A percentile compares a stretch with the other conserved stretches of the same genome.
phyloP scores from a whole-genome alignment of 2,888 invertebrate species.

The Andrena bicolor region DNA sequence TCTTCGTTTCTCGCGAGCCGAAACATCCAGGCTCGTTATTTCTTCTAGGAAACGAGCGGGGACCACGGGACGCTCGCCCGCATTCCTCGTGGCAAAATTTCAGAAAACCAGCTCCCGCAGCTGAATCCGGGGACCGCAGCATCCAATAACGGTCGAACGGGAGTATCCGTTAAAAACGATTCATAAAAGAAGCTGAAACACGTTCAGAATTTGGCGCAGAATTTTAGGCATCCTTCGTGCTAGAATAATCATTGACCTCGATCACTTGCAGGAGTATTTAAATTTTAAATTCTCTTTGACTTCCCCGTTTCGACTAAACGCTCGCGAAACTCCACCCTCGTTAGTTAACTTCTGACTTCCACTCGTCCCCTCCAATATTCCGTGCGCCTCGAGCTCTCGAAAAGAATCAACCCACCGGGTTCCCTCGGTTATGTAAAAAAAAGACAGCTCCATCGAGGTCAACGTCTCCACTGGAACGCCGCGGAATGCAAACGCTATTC shows the following conservation, averaged over 20 bases:
- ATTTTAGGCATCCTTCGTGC: no score
- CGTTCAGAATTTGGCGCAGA: no score
- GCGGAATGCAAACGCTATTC: neutral
- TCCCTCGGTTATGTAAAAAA: neutral
- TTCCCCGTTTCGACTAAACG: no score
- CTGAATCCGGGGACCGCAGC: neutral
- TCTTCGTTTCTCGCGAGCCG: constrained; percentile 54
- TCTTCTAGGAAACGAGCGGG: constrained; percentile 63
- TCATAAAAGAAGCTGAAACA: no score
- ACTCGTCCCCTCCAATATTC: neutral
- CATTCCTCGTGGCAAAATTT: constrained; percentile 36
- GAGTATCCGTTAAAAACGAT: no score
- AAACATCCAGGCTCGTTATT: constrained; percentile 64
- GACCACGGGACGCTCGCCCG: constrained; percentile 8
- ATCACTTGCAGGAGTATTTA: no score
- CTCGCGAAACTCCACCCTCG: no score
- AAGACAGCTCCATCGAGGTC: neutral
- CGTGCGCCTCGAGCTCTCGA: neutral
- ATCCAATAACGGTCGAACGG: no score
- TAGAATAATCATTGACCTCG: no score
- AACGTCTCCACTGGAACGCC: neutral
- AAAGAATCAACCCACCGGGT: neutral
- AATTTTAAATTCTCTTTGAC: no score
- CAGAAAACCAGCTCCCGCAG: constrained; percentile 36
- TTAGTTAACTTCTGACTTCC: neutral